Evolutionary conservation across 1,140 invertebrate genomes (phyloP).

Genomic region (Cyclina sinensis): DNA sequence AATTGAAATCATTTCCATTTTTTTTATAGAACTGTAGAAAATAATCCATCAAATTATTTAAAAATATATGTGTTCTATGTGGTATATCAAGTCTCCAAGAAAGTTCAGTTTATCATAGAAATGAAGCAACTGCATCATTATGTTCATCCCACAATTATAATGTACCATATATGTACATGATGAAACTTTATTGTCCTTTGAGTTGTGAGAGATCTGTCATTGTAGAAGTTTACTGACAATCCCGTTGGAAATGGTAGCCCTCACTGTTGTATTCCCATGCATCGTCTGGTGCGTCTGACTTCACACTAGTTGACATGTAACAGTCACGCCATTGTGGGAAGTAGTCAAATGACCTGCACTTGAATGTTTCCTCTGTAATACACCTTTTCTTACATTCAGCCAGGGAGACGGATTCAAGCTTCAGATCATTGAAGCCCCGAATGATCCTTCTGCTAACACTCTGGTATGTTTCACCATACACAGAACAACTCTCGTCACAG

Average conservation of each 20-base stretch:
- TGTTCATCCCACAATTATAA: too few relatives aligned
- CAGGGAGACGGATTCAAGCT: background rate
- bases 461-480: slow-evolving; percentile 56
- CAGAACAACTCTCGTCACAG: background rate
- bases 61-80: too few relatives aligned
- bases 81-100: too few relatives aligned
- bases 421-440: slow-evolving; percentile 20
- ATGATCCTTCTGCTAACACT: slow-evolving; percentile 13
- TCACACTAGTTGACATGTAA: slow-evolving; percentile 9
- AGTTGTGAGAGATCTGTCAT: too few relatives aligned
- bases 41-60: too few relatives aligned
- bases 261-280: slow-evolving; percentile 49
- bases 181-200: too few relatives aligned
- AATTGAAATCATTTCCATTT: too few relatives aligned
- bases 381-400: slow-evolving; percentile 11
- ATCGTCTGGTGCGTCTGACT: background rate
- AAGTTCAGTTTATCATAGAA: too few relatives aligned
- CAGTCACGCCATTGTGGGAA: slow-evolving; percentile 42
- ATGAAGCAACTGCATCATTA: too few relatives aligned
- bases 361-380: background rate
- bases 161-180: too few relatives aligned
- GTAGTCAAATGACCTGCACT: slow-evolving; percentile 45
- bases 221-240: slow-evolving; percentile 16
- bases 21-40: too few relatives aligned
- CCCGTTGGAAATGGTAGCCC: slow-evolving; percentile 52